phyloP scores from a whole-genome alignment of 2,797 vertebrate species.

The Thalassophryne amazonica region DNA sequence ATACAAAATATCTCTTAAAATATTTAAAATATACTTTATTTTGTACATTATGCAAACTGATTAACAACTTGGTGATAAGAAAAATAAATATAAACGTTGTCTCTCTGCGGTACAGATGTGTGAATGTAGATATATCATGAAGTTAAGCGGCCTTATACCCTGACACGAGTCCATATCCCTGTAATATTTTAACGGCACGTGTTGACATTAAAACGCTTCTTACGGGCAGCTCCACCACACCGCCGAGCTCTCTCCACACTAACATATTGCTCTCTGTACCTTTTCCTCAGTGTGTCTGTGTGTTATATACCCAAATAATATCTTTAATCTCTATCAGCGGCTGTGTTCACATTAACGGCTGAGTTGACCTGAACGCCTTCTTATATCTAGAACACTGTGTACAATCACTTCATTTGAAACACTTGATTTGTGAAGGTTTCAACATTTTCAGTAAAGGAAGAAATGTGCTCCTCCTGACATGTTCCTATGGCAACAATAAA shows the following conservation, averaged over 20 bases:
- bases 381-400: no score
- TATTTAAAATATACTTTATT: constrained; percentile 86
- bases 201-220: constrained; percentile 64
- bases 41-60: constrained; percentile 84
- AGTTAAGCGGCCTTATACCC: constrained; percentile 67
- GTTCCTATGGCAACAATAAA: no score
- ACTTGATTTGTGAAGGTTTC: no score
- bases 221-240: constrained; percentile 69
- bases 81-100: constrained; percentile 82
- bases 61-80: constrained; percentile 79
- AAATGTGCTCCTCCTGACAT: no score
- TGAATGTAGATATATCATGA: constrained; percentile 62
- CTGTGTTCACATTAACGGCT: no score
- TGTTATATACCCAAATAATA: constrained; percentile 28
- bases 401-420: no score
- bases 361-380: no score
- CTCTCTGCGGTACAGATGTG: constrained; percentile 66
- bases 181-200: constrained; percentile 59
- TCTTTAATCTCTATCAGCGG: constrained; percentile 40
- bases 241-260: constrained; percentile 70
- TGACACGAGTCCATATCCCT: constrained; percentile 70
- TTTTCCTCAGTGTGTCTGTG: constrained; percentile 32
- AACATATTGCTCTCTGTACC: constrained; percentile 76
- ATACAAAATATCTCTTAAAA: constrained; percentile 86
- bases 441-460: no score